A percentile compares a stretch with the other conserved stretches of the same genome.
Evolutionary conservation across 2,113 vertebrate species (phyloP).

Genomic region (Colistium nudipinnis): DNA sequence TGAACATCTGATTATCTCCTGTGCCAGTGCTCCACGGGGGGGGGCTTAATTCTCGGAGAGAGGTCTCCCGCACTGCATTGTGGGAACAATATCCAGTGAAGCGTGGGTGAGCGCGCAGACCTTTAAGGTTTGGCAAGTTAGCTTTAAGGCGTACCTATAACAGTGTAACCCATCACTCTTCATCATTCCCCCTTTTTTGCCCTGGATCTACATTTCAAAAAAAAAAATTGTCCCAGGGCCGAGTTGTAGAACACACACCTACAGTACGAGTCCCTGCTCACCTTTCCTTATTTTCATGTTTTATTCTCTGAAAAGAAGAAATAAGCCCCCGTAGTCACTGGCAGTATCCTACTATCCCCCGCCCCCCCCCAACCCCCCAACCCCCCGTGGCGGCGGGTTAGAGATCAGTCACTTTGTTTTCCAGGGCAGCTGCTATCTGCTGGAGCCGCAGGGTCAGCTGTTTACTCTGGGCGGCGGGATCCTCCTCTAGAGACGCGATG

Average conservation of each 20-base stretch:
- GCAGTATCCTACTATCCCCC: slow-evolving; percentile 46
- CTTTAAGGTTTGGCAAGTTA: slow-evolving; percentile 77
- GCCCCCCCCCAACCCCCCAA: slow-evolving; percentile 11
- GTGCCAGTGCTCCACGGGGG: slow-evolving; percentile 70
- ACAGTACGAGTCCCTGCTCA: slow-evolving; percentile 27
- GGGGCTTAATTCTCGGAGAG: slow-evolving; percentile 73
- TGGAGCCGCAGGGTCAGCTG: slow-evolving; percentile 96
- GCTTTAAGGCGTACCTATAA: slow-evolving; percentile 77
- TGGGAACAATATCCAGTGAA: slow-evolving; percentile 61
- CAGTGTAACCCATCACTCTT: slow-evolving; percentile 60
- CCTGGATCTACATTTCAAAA: slow-evolving; percentile 54
- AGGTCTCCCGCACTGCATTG: slow-evolving; percentile 54
- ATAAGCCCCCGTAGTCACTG: slow-evolving; percentile 72
- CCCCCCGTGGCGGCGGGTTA: slow-evolving; percentile 77
- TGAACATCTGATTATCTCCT: slow-evolving; percentile 83
- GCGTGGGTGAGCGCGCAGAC: slow-evolving; percentile 60
- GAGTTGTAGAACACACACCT: slow-evolving; percentile 31
- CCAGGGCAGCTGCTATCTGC: slow-evolving; percentile 94
- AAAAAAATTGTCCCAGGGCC: slow-evolving; percentile 42
- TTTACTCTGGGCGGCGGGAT: slow-evolving; percentile 96
- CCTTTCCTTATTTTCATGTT: slow-evolving; percentile 52
- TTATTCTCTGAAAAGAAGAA: slow-evolving; percentile 52
- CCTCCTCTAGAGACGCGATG: slow-evolving; percentile 94
- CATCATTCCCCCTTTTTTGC: slow-evolving; percentile 35
- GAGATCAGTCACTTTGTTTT: slow-evolving; percentile 99